Evolutionary conservation across 2,797 vertebrate species (phyloP).

Genomic region (Artibeus jamaicensis): DNA sequence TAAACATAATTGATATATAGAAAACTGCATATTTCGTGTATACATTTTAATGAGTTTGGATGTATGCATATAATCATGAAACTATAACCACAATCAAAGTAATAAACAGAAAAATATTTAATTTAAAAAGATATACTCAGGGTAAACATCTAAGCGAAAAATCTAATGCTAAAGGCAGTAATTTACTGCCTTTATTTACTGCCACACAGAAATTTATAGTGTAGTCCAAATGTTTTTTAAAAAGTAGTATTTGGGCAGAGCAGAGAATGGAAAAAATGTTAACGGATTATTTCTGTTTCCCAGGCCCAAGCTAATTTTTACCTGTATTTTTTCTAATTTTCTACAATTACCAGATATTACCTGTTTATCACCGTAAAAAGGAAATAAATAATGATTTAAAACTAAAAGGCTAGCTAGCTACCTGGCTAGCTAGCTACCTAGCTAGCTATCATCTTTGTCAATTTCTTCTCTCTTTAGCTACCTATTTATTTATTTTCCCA

Average conservation of each 20-base stretch:
- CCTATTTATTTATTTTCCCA: not conserved
- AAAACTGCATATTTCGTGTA: not conserved
- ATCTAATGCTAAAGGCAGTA: not conserved
- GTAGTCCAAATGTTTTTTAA: not conserved
- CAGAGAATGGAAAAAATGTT: not conserved
- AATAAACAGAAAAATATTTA: not conserved
- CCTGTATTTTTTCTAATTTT: not conserved
- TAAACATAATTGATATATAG: not conserved
- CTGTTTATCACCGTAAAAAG: not conserved
- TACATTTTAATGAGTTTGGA: not conserved
- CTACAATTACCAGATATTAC: not conserved
- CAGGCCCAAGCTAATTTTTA: not conserved
- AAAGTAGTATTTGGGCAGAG: not conserved
- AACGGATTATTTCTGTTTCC: not conserved
- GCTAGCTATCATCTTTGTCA: not conserved
- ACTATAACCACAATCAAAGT: not conserved
- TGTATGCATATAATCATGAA: not conserved
- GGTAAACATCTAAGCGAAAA: not conserved
- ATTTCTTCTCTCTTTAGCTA: not conserved
- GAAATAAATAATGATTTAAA: not conserved
- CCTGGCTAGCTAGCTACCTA: not conserved
- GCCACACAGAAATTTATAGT: not conserved
- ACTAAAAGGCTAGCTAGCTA: not conserved
- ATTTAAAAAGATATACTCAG: not conserved
- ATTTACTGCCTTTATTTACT: too few species aligned